Conservation (phyloP, 2,888 invertebrate genomes). For the Malacosoma neustria region DNA sequence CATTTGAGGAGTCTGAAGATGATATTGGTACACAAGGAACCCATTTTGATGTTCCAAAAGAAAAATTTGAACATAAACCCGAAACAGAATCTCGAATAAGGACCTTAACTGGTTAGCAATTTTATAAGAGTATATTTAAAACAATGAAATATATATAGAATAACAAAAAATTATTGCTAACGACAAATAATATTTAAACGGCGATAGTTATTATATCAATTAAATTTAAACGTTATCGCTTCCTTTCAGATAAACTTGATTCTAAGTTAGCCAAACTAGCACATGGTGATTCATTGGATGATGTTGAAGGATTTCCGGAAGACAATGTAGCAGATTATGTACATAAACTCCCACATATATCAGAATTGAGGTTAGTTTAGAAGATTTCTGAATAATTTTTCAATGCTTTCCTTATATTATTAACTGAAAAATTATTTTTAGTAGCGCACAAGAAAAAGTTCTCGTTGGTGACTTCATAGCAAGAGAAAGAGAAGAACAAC, state of each 20-base stretch:
- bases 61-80: constrained; percentile 36
- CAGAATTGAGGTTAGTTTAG: constrained; percentile 53
- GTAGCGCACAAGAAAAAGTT: constrained; percentile 37
- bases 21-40: constrained; percentile 63
- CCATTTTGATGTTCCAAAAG: constrained; percentile 47
- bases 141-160: constrained; percentile 3
- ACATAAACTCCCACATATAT: constrained; percentile 62
- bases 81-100: constrained; percentile 38
- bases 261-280: constrained; percentile 45
- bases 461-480: constrained; percentile 41
- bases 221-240: not conserved
- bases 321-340: constrained; percentile 62
- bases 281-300: constrained; percentile 68
- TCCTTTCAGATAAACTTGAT: constrained; percentile 42
- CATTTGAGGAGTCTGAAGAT: constrained; percentile 71
- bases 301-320: constrained; percentile 70
- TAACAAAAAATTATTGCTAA: constrained; percentile 4
- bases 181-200: not conserved
- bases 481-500: constrained; percentile 53
- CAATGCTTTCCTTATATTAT: not conserved
- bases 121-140: not conserved
- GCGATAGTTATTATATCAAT: not conserved
- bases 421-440: constrained; percentile 18
- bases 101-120: constrained; percentile 21
- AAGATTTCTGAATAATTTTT: not conserved